Conservation (phyloP, 2,113 vertebrate genomes). For the Circaetus gallicus region DNA sequence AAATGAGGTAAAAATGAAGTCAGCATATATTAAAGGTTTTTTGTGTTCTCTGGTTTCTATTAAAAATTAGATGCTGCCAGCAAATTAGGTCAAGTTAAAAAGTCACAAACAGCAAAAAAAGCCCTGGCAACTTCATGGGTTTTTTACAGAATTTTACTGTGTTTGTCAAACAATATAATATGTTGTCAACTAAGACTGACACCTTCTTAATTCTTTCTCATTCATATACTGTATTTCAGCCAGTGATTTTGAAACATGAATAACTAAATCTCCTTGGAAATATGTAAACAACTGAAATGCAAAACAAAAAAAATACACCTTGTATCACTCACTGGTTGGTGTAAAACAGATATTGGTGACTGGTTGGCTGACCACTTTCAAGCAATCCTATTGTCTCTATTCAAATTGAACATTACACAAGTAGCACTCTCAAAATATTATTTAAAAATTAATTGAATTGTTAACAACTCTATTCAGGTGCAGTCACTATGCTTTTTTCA, state of each 20-base stretch:
- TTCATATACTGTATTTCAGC: not conserved
- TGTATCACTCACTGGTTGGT: not conserved
- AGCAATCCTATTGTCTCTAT: not conserved
- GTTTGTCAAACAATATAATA: not conserved
- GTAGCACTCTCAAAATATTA: not conserved
- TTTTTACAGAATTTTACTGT: not conserved
- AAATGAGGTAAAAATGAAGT: not conserved
- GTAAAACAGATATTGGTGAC: not conserved
- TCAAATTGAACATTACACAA: not conserved
- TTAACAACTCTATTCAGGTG: not conserved
- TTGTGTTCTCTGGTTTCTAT: not conserved
- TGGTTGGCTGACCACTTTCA: not conserved
- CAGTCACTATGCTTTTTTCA: not conserved
- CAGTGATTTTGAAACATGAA: not conserved
- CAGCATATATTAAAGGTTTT: not conserved
- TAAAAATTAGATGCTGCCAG: not conserved
- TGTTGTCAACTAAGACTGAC: not conserved
- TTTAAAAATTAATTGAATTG: not conserved
- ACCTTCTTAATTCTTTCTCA: not conserved
- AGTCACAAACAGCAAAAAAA: not conserved
- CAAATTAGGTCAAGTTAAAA: not conserved
- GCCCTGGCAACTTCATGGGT: not conserved
- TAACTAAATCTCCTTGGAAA: not conserved
- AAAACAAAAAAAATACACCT: not conserved
- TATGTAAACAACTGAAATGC: not conserved